Percentiles rank a stretch among this genome's conserved stretches.
Conservation (phyloP, 2,888 invertebrate genomes). For the Zaprionus obscuricornis region DNA sequence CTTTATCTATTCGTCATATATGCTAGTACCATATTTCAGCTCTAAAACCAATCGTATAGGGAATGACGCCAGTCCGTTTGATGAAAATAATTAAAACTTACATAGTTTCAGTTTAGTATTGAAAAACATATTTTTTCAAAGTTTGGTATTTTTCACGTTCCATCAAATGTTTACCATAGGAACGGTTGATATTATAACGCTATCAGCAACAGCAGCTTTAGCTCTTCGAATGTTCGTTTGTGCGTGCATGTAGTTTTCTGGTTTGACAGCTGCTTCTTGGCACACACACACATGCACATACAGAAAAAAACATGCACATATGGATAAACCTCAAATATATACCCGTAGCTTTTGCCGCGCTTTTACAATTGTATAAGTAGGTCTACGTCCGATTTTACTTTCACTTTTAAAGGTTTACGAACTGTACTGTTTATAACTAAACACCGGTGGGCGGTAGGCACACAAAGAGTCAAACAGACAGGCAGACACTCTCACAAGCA, state of each 20-base stretch:
- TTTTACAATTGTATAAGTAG: slow-evolving; percentile 82
- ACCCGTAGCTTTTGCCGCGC: slow-evolving; percentile 33
- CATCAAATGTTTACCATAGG: too few species aligned
- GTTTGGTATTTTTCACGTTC: too few species aligned
- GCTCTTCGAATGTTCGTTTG: slow-evolving; percentile 17
- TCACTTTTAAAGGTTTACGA: slow-evolving; percentile 84
- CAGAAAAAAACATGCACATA: slow-evolving; percentile 22
- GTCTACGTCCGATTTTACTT: slow-evolving; percentile 84
- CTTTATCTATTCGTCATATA: too few species aligned
- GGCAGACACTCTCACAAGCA: background rate
- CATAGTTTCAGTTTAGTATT: too few species aligned
- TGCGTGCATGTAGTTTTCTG: slow-evolving; percentile 60
- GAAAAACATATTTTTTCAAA: too few species aligned
- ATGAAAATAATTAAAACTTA: too few species aligned
- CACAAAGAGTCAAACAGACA: slow-evolving; percentile 17
- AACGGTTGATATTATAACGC: too few species aligned
- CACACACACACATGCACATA: slow-evolving; percentile 28
- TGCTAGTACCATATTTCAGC: too few species aligned
- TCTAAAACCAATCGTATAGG: too few species aligned
- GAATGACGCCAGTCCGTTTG: too few species aligned
- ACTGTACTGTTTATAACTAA: slow-evolving; percentile 82
- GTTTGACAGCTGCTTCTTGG: slow-evolving; percentile 72
- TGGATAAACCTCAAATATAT: slow-evolving; percentile 3
- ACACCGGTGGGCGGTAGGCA: slow-evolving; percentile 51
- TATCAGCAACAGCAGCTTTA: slow-evolving; percentile 5